Base-by-base conservation (phyloP, 92 coral and sea anemone species). In the Diadumene lineata region DNA sequence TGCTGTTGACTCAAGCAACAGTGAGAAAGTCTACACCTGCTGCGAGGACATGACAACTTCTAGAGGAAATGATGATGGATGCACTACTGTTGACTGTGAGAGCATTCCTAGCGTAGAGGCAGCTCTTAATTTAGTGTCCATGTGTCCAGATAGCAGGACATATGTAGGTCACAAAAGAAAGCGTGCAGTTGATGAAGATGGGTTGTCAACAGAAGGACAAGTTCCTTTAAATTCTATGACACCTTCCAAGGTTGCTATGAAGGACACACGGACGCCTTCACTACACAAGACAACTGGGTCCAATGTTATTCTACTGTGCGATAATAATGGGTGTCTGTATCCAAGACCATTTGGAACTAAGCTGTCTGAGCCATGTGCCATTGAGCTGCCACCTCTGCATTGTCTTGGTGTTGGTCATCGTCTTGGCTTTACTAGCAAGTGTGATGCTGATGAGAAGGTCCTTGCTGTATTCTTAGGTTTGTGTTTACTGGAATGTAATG, bases 311-410 rank as follows among this genome's bases (percentile, higher is more conserved):
- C 72, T 92, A 11, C 50, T 82, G 85, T 82, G 85, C 24, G 97
- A 92, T 60, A 68, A 78, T 7, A 89, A 92, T 81, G 92, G 97
- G 61, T 92, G 97, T 76, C 76, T 92, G 27, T 92, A 85, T 51
- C 92, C 92, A n/a, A 83, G 97, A 19, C 91, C 94, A 0, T 89
- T 69, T 77, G 92, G 92, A 31, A 92, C 97, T 13, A 92, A 92
- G 87, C 83, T 92, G 61, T 79, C 89, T 19, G 81, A 63, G 32
- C 92, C 94, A n/a, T 69, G 70, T 60, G 77, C 79, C 2, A 74
- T 70, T 8, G 87, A 92, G 65, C 78, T 89, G 68, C 87, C 93
- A 17, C 90, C 97, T 11, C 74, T 92, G 21, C 88, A 89, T 60
- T 89, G 89, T 70, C 77, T 92, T 57, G 87, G 87, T 17, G 53